These are phyloP conservation scores for Pangasius krempfi DNA, from an alignment of 2,797 vertebrate genomes.

Conservation along the genomic window DNA sequence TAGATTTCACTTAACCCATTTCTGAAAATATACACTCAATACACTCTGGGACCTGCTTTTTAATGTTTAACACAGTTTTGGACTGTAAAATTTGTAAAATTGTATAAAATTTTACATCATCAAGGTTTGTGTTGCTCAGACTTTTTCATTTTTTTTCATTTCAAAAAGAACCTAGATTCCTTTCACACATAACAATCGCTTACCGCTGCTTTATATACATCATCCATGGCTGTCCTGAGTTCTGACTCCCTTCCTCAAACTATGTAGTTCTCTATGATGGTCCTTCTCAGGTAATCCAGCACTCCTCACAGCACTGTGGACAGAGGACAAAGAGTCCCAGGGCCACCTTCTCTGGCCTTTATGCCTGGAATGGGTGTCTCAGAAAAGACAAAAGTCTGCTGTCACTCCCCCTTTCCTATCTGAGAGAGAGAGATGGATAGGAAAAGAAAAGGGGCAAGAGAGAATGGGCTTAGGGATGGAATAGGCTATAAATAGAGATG, in stretches of 20 bases:
- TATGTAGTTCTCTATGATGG: constrained; percentile 48
- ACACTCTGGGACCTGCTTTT: background rate
- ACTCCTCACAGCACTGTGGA: constrained; percentile 49
- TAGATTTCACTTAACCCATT: background rate
- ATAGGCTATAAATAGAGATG: constrained; percentile 57
- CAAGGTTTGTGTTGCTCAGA: background rate
- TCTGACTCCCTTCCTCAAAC: constrained; percentile 29
- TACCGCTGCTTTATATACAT: constrained; percentile 84
- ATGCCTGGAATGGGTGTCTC: constrained; percentile 63
- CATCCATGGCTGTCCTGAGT: constrained; percentile 76
- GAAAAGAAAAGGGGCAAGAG: constrained; percentile 65
- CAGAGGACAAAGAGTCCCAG: constrained; percentile 61
- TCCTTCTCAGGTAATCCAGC: constrained; percentile 50
- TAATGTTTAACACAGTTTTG: background rate
- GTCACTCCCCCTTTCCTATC: constrained; percentile 66
- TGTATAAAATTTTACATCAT: background rate
- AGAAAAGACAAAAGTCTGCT: constrained; percentile 65
- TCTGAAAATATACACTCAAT: background rate
- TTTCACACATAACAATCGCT: constrained; percentile 54
- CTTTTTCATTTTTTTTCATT: background rate
- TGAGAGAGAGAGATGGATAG: constrained; percentile 64
- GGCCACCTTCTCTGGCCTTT: constrained; percentile 65
- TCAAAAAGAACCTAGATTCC: background rate
- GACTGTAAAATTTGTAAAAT: background rate
- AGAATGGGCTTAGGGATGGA: constrained; percentile 55